These are phyloP conservation scores for Tetragnatha montana DNA, from an alignment of 2,888 invertebrate genomes.

Conservation along the genomic window DNA sequence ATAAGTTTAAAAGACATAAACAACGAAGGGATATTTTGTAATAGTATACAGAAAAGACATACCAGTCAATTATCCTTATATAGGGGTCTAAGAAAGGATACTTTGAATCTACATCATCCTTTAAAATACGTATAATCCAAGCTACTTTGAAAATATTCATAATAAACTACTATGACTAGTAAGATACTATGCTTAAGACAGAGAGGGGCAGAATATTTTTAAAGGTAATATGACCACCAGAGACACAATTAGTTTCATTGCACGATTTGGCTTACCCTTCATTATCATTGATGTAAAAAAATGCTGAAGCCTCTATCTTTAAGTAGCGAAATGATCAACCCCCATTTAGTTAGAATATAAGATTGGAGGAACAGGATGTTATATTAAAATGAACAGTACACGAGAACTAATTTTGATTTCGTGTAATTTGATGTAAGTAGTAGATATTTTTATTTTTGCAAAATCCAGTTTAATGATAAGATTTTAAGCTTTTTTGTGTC, in stretches of 20 bases:
- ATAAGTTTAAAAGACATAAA: too few species aligned
- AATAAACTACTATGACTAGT: neutral
- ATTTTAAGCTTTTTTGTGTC: too few species aligned
- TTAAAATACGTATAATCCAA: too few species aligned
- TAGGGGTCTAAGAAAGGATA: neutral
- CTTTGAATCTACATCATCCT: too few species aligned
- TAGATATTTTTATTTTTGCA: too few species aligned
- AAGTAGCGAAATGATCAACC: conserved; percentile 17
- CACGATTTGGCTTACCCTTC: neutral
- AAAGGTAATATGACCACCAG: neutral
- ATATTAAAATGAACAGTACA: neutral
- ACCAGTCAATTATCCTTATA: neutral
- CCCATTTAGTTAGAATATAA: conserved; percentile 12
- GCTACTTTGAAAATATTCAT: neutral
- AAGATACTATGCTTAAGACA: neutral
- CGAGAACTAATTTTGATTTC: neutral
- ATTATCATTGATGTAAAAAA: neutral
- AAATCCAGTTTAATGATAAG: too few species aligned
- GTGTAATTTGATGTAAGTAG: neutral
- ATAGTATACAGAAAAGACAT: too few species aligned
- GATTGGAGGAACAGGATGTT: neutral
- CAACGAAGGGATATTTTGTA: too few species aligned
- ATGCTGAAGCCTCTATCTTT: neutral
- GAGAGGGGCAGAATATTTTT: neutral
- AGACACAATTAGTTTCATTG: conserved; percentile 21